phyloP scores from a whole-genome alignment of 2,113 vertebrate genomes.

The Halichoeres trimaculatus region DNA sequence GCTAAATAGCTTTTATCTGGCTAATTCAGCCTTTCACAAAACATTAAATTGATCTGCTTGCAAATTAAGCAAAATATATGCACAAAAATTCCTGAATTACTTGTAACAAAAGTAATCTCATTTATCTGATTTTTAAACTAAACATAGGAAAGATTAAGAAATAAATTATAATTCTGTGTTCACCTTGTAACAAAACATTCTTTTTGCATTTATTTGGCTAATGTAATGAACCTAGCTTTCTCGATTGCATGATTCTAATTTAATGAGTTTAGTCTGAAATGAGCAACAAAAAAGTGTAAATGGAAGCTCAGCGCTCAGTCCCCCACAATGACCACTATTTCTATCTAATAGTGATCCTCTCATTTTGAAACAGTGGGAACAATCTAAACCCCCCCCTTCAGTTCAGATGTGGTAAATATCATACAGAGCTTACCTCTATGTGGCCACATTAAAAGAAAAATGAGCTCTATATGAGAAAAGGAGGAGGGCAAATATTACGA shows the following conservation, averaged over 20 bases:
- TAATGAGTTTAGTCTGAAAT: constrained; percentile 42
- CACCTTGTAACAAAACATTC: not conserved
- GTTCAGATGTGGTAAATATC: constrained; percentile 50
- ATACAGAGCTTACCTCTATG: constrained; percentile 35
- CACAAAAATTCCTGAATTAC: constrained; percentile 1
- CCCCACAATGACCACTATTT: constrained; percentile 23
- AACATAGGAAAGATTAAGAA: not conserved
- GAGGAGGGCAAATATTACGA: constrained; percentile 62
- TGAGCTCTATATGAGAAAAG: constrained; percentile 22
- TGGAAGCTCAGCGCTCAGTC: not conserved
- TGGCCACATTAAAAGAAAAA: constrained; percentile 57
- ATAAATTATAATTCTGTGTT: not conserved
- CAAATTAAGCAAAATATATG: not conserved
- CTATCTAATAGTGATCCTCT: constrained; percentile 28
- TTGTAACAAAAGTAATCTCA: constrained; percentile 3
- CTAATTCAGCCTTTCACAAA: constrained; percentile 37
- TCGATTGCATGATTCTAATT: constrained; percentile 30
- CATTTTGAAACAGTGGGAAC: constrained; percentile 40
- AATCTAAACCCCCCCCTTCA: not conserved
- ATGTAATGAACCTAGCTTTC: not conserved
- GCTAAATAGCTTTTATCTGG: not conserved
- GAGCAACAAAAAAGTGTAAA: not conserved
- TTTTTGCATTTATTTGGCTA: constrained; percentile 9
- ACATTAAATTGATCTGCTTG: constrained; percentile 28
- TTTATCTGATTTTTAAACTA: constrained; percentile 12